Percentiles rank a stretch among this genome's conserved stretches.
These are phyloP conservation scores for Acropora yongei DNA, from an alignment of 64 coral and sea anemone genomes.

Conservation along the genomic window DNA sequence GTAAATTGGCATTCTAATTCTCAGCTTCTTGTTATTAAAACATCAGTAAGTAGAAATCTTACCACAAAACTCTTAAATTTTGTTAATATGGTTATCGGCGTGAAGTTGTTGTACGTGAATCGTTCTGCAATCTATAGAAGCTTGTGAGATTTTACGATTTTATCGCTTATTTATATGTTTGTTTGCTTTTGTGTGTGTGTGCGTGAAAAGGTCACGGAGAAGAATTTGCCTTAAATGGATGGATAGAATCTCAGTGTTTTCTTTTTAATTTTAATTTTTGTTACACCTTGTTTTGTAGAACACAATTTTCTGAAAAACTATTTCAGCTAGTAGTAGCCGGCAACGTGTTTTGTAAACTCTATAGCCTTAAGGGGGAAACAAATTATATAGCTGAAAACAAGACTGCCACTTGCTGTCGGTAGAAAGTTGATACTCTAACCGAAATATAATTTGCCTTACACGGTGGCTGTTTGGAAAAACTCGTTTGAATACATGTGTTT, in stretches of 20 bases:
- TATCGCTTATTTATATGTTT: not conserved
- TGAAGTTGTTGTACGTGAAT: not conserved
- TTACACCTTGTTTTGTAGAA: too few species aligned
- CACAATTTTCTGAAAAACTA: too few species aligned
- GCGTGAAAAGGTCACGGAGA: too few species aligned
- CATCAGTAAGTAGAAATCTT: slow-evolving; percentile 7
- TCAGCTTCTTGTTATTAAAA: not conserved
- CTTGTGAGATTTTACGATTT: too few species aligned
- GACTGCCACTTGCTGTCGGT: slow-evolving; percentile 13
- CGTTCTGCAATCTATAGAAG: too few species aligned
- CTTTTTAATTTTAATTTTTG: too few species aligned
- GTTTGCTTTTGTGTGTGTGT: too few species aligned
- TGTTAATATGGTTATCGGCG: not conserved
- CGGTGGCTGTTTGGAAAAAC: slow-evolving; percentile 24
- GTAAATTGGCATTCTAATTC: not conserved
- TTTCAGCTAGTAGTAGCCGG: too few species aligned
- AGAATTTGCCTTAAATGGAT: too few species aligned
- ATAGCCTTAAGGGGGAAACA: not conserved
- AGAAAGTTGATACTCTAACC: slow-evolving; percentile 12
- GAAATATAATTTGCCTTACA: not conserved
- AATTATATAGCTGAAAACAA: slow-evolving; percentile 2
- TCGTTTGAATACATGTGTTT: slow-evolving; percentile 12
- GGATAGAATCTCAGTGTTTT: too few species aligned
- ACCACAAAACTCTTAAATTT: not conserved
- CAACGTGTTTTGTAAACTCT: not conserved